Evolutionary conservation across 2,797 vertebrate genomes (phyloP), one percentile per base, ranked within the genome.

Genomic region (Thaleichthys pacificus): DNA sequence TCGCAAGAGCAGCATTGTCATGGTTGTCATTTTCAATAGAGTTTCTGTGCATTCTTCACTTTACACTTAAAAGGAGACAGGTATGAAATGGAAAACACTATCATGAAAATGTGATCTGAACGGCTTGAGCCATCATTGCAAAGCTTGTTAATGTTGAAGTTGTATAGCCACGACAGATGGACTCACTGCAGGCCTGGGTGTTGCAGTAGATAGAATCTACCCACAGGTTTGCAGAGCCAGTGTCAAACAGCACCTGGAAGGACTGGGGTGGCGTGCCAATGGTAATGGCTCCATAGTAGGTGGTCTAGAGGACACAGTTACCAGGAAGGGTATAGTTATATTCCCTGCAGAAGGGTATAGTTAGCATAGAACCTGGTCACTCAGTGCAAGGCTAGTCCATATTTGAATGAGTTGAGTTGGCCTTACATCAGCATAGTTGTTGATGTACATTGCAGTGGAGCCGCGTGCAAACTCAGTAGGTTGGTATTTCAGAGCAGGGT

Each of bases 401-500:
- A n/a, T 56, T 17, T 56, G 51, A 5, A 8, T 56, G 17, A 17
- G 51, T 56, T n/a, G 51, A 17, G 17, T 56, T 5, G 8, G 17
- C 51, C 90, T 90, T 87, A 94, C 93, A 58, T 93, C 87, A 82
- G 93, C 79, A 6, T 94, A 93, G 86, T 90, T 94, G 73, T 86
- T 84, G n/a, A 94, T 86, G 12, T 92, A 88, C 78, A 93, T 89
- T 0, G 70, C 68, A 73, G 83, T 65, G 0, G 84, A 70, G 74
- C 65, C 26, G 2, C 71, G 61, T 0, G 7, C 32, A 35, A 81
- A 57, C 63, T 84, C 75, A 51, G 73, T 54, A 2, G 67, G 22
- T 60, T 74, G 74, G 76, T 90, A 93, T 80, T 93, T 94, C 66
- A 88, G 74, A 24, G 9, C 91, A 0, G 90, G 87, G 1, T 47